A percentile compares a stretch with the other conserved stretches of the same genome.
These are phyloP conservation scores for Lepisosteus osseus DNA, from an alignment of 2,113 vertebrate species.

Conservation along the genomic window DNA sequence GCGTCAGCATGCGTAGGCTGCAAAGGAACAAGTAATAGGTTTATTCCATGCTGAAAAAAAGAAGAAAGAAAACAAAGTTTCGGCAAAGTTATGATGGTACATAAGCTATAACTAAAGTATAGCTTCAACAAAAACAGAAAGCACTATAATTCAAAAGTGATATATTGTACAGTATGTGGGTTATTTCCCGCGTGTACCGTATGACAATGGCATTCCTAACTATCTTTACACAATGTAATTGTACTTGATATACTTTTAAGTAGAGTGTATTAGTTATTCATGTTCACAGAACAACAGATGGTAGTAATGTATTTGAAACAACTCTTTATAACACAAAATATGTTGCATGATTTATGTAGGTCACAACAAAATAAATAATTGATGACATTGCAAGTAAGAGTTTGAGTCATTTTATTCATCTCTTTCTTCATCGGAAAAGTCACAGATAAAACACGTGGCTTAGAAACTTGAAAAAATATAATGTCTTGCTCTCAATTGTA, in stretches of 20 bases:
- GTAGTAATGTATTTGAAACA: not conserved
- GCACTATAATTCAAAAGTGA: not conserved
- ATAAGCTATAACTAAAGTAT: not conserved
- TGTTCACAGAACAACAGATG: not conserved
- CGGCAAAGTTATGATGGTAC: not conserved
- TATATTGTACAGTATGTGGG: no score
- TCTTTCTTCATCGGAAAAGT: not conserved
- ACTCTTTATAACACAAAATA: not conserved
- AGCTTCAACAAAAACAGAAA: not conserved
- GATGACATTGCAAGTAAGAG: not conserved
- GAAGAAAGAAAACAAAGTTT: no score
- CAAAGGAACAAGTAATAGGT: no score
- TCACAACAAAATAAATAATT: not conserved
- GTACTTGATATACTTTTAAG: not conserved
- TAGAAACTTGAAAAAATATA: no score
- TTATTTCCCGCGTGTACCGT: no score
- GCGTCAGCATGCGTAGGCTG: no score
- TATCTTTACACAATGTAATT: not conserved
- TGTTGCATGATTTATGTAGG: slow-evolving; percentile 1
- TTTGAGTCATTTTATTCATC: not conserved
- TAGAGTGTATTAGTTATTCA: not conserved
- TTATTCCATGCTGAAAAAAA: no score
- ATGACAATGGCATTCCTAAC: not conserved
- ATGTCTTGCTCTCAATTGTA: no score
- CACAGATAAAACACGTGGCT: not conserved